phyloP scores from a whole-genome alignment of 2,113 vertebrate species.

The Ursus arctos region DNA sequence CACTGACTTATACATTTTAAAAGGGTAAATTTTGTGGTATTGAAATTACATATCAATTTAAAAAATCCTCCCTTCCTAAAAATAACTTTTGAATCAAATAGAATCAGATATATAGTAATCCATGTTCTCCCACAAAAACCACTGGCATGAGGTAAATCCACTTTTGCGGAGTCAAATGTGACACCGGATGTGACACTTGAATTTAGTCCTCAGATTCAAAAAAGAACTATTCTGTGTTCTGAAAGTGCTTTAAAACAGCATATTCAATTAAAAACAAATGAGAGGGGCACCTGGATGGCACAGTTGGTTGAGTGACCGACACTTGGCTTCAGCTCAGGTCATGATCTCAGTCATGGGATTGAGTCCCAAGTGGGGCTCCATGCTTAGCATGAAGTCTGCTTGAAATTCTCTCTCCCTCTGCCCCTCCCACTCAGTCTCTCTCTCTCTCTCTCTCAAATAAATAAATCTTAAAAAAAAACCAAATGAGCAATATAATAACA shows the following conservation, averaged over 20 bases:
- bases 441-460: not conserved
- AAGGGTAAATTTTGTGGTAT: not conserved
- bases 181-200: not conserved
- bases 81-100: slow-evolving; percentile 42
- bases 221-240: not conserved
- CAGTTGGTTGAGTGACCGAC: not conserved
- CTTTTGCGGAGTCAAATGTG: not conserved
- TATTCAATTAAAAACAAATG: not conserved
- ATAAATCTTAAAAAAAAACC: not conserved
- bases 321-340: not conserved
- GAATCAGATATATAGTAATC: not conserved
- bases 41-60: not conserved
- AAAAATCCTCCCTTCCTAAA: not conserved
- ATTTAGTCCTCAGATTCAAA: slow-evolving; percentile 1
- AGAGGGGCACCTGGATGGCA: not conserved
- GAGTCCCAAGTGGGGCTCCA: not conserved
- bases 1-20: not conserved
- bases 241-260: slow-evolving; percentile 1
- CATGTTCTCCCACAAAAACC: not conserved
- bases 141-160: not conserved
- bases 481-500: not conserved
- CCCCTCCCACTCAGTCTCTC: not conserved
- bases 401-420: not conserved
- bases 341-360: not conserved
- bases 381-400: not conserved